Conservation (phyloP, 1,140 invertebrate species). For the Calephelis nemesis region DNA sequence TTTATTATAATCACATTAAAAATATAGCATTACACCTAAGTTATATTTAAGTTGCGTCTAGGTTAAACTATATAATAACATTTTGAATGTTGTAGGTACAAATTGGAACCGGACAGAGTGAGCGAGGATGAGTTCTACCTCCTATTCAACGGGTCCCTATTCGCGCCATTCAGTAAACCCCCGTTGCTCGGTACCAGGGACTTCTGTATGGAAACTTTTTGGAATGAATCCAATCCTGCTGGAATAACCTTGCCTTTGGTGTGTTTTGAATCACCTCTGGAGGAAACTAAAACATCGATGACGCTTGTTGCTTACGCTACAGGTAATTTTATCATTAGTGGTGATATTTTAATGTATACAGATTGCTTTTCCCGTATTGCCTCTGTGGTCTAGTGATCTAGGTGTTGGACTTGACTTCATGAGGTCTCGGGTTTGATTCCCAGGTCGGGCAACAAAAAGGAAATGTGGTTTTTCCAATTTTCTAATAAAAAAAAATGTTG, state of each 20-base stretch:
- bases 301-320: slow-evolving; percentile 65
- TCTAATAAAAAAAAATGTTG: no score
- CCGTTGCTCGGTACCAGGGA: slow-evolving; percentile 74
- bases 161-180: slow-evolving; percentile 69
- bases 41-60: slow-evolving; percentile 16
- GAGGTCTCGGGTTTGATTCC: no score
- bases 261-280: slow-evolving; percentile 60
- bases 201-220: slow-evolving; percentile 80
- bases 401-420: no score
- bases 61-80: not conserved
- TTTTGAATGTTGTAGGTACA: slow-evolving; percentile 64
- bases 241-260: slow-evolving; percentile 70
- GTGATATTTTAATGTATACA: no score
- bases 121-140: slow-evolving; percentile 80
- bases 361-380: no score
- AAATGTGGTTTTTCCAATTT: no score
- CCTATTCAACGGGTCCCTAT: slow-evolving; percentile 81
- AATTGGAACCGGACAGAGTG: slow-evolving; percentile 74
- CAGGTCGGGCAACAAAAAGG: no score
- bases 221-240: slow-evolving; percentile 59
- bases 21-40: no score
- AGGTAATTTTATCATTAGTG: slow-evolving; percentile 31
- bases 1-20: no score
- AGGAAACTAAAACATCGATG: slow-evolving; percentile 50
- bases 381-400: no score